A percentile compares a stretch with the other conserved stretches of the same genome.
These are phyloP conservation scores for Lasiommata megera DNA, from an alignment of 2,888 invertebrate species.

Conservation along the genomic window DNA sequence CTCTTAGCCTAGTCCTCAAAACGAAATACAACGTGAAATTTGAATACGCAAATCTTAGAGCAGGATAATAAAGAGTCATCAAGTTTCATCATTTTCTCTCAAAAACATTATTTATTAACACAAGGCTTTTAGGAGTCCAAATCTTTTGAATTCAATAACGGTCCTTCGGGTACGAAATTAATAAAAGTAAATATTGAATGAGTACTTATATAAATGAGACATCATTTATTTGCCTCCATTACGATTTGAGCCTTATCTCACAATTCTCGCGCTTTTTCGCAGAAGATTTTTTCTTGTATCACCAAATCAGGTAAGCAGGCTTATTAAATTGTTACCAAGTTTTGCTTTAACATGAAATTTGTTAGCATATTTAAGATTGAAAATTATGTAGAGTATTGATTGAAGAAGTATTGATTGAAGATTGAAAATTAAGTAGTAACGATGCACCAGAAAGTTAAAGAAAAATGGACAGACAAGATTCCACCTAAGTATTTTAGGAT, in stretches of 20 bases:
- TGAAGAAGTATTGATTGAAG: too few species aligned
- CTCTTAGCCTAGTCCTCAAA: too few species aligned
- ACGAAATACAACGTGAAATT: too few species aligned
- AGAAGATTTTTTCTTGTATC: neutral
- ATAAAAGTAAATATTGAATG: slow-evolving; percentile 4
- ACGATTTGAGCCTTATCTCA: neutral
- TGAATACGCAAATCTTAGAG: too few species aligned
- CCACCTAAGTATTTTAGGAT: too few species aligned
- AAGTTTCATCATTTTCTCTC: neutral
- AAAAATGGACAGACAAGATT: too few species aligned
- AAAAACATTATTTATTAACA: neutral
- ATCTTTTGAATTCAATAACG: slow-evolving; percentile 7
- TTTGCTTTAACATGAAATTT: too few species aligned
- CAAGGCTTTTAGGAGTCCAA: neutral
- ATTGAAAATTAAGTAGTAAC: too few species aligned
- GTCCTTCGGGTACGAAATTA: slow-evolving; percentile 8
- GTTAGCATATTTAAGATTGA: too few species aligned
- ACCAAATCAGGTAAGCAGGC: neutral
- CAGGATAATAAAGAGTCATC: too few species aligned
- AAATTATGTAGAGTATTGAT: too few species aligned
- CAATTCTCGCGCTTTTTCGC: neutral
- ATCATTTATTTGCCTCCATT: neutral
- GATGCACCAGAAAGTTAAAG: too few species aligned
- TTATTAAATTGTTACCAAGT: neutral
- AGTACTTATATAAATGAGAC: slow-evolving; percentile 7